Base-by-base conservation (phyloP, 2,113 vertebrate genomes). In the Microcebus tavaratra region DNA sequence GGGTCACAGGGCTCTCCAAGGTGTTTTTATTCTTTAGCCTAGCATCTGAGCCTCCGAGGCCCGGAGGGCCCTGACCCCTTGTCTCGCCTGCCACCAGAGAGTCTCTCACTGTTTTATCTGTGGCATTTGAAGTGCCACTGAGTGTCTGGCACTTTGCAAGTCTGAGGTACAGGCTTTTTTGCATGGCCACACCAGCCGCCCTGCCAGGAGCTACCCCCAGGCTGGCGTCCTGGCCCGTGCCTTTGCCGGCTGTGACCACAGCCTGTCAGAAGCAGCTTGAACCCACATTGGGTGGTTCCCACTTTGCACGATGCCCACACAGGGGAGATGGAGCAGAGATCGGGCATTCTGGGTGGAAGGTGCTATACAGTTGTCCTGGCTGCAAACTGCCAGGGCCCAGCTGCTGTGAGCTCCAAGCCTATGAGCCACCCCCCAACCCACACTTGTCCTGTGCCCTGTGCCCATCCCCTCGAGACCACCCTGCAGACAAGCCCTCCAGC, bases 71-170 rank as follows among this genome's bases (percentile, higher is more conserved):
- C 93, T 97, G 97, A 95, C 93, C 96, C 63, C 79, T 88, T 39
- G 0, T 84, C 91, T 91, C 0, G 3, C 45, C 75, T 95, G 93
- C 94, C 68, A 10, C 93, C n/a, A 1, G 75, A 95, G 81, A 95
- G 89, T 87, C 92, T 98, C 93, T 97, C 97, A 48, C 95, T 94
- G 93, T 97, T 97, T 96, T 78, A 94, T 98, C 97, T 97, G 95
- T 50, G 83, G 72, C 91, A 88, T 95, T 97, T 93, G 85, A 96
- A 98, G 96, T 96, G 97, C 57, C 89, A 81, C 92, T 3, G 0
- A 89, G 91, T 2, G 93, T 96, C 97, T 98, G 91, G 75, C 96
- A 94, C 97, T 96, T 97, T 31, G 90, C 67, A 67, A 97, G 63
- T 63, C 63, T 84, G 70, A 93, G 92, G 61, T 73, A 76, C 63